Evolutionary conservation across 2,888 invertebrate species (phyloP).

Genomic region (Morpho achilles): DNA sequence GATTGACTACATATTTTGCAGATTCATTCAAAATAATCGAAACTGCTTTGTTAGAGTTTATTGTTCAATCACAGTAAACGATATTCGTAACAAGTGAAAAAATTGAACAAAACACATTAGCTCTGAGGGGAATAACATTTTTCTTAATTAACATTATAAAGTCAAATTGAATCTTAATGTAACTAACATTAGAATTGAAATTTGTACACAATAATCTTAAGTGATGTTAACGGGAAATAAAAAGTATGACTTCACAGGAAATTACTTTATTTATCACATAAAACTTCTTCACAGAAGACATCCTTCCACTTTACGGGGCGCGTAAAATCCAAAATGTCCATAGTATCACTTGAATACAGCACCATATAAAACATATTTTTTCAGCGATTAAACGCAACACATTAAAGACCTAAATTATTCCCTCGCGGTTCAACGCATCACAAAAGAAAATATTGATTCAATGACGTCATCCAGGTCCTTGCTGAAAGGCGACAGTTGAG

Average conservation of each 20-base stretch:
- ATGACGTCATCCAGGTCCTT: constrained; percentile 70
- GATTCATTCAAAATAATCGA: too few species aligned
- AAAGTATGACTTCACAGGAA: too few species aligned
- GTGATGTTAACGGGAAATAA: too few species aligned
- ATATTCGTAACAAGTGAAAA: too few species aligned
- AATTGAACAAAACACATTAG: background rate
- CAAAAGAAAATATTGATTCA: constrained; percentile 69
- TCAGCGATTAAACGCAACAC: constrained; percentile 4
- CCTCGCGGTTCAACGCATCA: constrained; percentile 55
- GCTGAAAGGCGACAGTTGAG: constrained; percentile 69
- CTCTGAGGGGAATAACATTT: constrained; percentile 17
- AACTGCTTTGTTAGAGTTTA: too few species aligned
- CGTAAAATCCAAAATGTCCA: constrained; percentile 10
- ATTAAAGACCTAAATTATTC: constrained; percentile 16
- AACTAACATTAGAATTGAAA: too few species aligned
- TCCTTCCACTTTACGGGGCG: background rate
- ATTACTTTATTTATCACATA: background rate
- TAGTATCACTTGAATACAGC: constrained; percentile 10
- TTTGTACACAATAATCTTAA: too few species aligned
- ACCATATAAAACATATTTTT: constrained; percentile 1
- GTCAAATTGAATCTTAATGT: too few species aligned
- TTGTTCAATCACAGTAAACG: too few species aligned
- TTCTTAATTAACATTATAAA: background rate
- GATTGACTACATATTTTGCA: too few species aligned
- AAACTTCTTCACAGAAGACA: background rate